These are phyloP conservation scores for Henicopernis longicauda DNA, from an alignment of 2,113 vertebrate genomes.

Conservation along the genomic window DNA sequence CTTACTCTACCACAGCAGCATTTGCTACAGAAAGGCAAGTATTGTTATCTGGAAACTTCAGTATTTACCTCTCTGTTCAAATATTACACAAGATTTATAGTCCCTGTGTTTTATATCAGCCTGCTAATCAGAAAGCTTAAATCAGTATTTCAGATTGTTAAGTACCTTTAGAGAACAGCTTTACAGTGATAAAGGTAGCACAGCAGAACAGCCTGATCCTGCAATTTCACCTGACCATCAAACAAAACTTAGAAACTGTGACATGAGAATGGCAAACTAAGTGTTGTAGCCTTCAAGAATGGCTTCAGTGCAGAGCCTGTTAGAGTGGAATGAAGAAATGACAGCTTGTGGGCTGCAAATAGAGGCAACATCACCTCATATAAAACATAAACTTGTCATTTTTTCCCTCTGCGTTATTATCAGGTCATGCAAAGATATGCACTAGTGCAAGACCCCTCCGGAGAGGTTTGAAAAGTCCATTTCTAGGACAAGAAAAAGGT, in stretches of 20 bases:
- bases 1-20: background rate
- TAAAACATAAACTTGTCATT: background rate
- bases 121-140: slow-evolving; percentile 20
- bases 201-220: background rate
- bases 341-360: background rate
- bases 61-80: background rate
- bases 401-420: background rate
- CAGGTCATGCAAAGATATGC: background rate
- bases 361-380: background rate
- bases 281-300: background rate
- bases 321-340: background rate
- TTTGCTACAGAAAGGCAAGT: background rate
- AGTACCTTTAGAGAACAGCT: background rate
- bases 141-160: slow-evolving; percentile 18
- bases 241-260: background rate
- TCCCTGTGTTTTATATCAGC: slow-evolving; percentile 3
- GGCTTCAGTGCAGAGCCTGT: background rate
- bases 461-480: background rate
- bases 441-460: background rate
- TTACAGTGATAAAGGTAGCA: background rate
- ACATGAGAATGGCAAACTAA: background rate
- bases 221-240: background rate
- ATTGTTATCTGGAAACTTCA: background rate
- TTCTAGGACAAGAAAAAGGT: background rate
- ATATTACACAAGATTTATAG: slow-evolving; percentile 32